These are phyloP conservation scores for Drosophila busckii DNA, from an alignment of 1,140 invertebrate species.

Conservation along the genomic window DNA sequence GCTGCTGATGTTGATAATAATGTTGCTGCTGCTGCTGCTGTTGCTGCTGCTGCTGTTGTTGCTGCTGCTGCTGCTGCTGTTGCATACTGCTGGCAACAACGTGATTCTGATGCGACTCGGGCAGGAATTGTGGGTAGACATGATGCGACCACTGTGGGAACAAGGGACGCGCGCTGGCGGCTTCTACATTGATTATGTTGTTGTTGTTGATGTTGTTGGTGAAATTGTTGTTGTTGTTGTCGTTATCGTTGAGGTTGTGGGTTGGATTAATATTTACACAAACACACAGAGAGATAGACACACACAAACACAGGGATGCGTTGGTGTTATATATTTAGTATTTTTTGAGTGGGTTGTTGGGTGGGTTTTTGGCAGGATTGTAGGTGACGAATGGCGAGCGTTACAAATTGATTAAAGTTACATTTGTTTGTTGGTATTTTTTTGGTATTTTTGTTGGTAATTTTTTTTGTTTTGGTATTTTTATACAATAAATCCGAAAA, in stretches of 20 bases:
- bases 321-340: neutral
- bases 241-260: neutral
- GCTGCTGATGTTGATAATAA: conserved; percentile 47
- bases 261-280: conserved; percentile 14
- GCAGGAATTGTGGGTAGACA: conserved; percentile 94
- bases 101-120: conserved; percentile 88
- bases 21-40: conserved; percentile 49
- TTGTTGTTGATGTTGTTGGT: conserved; percentile 13
- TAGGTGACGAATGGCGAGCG: conserved; percentile 15
- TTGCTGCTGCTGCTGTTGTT: conserved; percentile 61
- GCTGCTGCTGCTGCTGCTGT: conserved; percentile 66
- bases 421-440: conserved; percentile 15
- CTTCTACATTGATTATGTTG: conserved; percentile 50
- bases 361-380: conserved; percentile 28
- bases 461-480: conserved; percentile 32
- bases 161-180: conserved; percentile 83
- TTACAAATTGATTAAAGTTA: conserved; percentile 27
- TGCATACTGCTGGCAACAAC: conserved; percentile 82
- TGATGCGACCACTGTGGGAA: conserved; percentile 95
- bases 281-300: neutral
- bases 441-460: conserved; percentile 18
- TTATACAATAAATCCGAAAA: conserved; percentile 77
- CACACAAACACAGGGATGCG: no score
- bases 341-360: conserved; percentile 16
- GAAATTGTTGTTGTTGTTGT: conserved; percentile 3